Conservation (phyloP, 2,888 invertebrate species). For the Acrobeloides nanus region DNA sequence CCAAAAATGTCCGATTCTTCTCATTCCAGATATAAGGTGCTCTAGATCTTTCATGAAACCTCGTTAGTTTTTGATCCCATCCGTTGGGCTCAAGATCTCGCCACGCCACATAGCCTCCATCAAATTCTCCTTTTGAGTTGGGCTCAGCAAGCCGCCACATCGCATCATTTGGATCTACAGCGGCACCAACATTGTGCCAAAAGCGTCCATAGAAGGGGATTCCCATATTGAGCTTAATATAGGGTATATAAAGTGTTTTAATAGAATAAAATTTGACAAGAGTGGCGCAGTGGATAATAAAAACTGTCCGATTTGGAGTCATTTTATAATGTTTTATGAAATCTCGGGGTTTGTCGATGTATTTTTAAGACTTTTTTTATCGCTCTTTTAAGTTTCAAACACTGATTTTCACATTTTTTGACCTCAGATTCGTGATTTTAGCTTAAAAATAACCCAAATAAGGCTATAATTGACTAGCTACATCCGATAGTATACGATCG, state of each 20-base stretch:
- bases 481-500: too few relatives aligned
- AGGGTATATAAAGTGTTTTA: background rate
- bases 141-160: slow-evolving; percentile 50
- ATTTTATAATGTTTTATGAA: too few relatives aligned
- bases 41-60: slow-evolving; percentile 38
- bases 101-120: slow-evolving; percentile 47
- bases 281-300: too few relatives aligned
- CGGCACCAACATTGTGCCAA: slow-evolving; percentile 47
- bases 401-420: too few relatives aligned
- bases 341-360: too few relatives aligned
- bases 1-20: slow-evolving; percentile 35
- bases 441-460: too few relatives aligned
- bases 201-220: slow-evolving; percentile 51
- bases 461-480: too few relatives aligned
- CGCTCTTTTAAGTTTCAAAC: too few relatives aligned
- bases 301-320: too few relatives aligned
- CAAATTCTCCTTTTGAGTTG: slow-evolving; percentile 27
- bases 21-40: slow-evolving; percentile 41
- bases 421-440: too few relatives aligned
- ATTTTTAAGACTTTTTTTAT: too few relatives aligned
- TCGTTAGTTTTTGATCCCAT: slow-evolving; percentile 23
- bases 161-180: slow-evolving; percentile 42
- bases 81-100: slow-evolving; percentile 25
- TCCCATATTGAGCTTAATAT: slow-evolving; percentile 44
- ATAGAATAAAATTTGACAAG: background rate